A percentile compares a stretch with the other conserved stretches of the same genome.
Evolutionary conservation across 37 sponge, comb jelly and placozoan genomes (phyloP).

Genomic region (Oopsacas minuta): DNA sequence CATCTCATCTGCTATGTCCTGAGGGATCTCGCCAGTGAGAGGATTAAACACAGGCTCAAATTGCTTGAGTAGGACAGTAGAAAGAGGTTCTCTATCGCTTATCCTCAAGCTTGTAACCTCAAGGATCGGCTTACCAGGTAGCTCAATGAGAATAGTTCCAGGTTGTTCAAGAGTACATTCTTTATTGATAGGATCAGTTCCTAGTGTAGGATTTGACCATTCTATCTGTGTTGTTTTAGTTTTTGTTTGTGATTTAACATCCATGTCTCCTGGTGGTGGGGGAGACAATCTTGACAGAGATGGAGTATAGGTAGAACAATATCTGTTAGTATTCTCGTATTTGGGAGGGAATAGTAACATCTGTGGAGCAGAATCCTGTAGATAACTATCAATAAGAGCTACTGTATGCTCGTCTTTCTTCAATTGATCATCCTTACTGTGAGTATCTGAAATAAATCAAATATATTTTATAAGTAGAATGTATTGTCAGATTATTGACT

Average conservation of each 20-base stretch:
- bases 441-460: too few relatives aligned
- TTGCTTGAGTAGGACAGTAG: background rate
- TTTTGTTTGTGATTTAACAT: background rate
- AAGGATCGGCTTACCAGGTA: background rate
- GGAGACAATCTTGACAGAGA: background rate
- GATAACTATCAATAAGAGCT: too few relatives aligned
- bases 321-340: too few relatives aligned
- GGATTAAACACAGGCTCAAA: conserved; percentile 1
- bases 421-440: too few relatives aligned
- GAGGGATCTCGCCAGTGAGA: background rate
- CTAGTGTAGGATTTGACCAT: background rate
- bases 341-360: too few relatives aligned
- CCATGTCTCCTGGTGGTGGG: background rate
- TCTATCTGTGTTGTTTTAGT: background rate
- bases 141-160: background rate
- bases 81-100: background rate
- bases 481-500: too few relatives aligned
- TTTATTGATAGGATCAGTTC: background rate
- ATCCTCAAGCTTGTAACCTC: background rate
- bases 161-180: background rate
- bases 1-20: background rate
- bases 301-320: background rate
- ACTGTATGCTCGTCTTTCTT: too few relatives aligned
- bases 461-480: too few relatives aligned
- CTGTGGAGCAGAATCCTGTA: too few relatives aligned